phyloP scores from a whole-genome alignment of 2,797 vertebrate species.

The Notamacropus eugenii region DNA sequence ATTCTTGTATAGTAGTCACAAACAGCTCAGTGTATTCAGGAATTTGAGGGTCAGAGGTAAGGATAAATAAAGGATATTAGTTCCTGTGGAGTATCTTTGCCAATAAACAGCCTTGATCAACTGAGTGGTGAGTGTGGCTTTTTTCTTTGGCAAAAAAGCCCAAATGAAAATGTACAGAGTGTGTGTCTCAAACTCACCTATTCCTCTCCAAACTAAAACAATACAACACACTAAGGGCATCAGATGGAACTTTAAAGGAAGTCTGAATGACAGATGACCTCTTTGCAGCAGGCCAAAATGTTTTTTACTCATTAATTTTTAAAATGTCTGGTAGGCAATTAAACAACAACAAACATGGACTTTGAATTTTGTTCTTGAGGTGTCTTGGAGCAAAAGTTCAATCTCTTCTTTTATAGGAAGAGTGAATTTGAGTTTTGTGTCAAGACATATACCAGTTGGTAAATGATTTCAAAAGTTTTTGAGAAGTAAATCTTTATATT shows the following conservation, averaged over 20 bases:
- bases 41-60: background rate
- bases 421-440: background rate
- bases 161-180: background rate
- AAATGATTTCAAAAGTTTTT: constrained; percentile 31
- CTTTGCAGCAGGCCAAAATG: background rate
- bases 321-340: constrained; percentile 37
- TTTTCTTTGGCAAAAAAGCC: background rate
- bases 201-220: constrained; percentile 32
- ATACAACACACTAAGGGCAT: background rate
- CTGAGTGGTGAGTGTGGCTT: background rate
- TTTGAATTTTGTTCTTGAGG: constrained; percentile 57
- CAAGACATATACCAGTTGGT: constrained; percentile 1
- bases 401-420: background rate
- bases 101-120: background rate
- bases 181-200: constrained; percentile 42
- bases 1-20: background rate
- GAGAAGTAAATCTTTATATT: background rate
- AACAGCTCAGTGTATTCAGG: background rate
- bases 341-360: constrained; percentile 21
- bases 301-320: constrained; percentile 50
- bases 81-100: background rate
- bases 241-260: constrained; percentile 53
- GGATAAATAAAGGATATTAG: background rate
- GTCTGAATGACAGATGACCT: constrained; percentile 1
- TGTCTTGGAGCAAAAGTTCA: constrained; percentile 39